phyloP scores from a whole-genome alignment of 2,113 vertebrate species.

The Melanostigma gelatinosum region DNA sequence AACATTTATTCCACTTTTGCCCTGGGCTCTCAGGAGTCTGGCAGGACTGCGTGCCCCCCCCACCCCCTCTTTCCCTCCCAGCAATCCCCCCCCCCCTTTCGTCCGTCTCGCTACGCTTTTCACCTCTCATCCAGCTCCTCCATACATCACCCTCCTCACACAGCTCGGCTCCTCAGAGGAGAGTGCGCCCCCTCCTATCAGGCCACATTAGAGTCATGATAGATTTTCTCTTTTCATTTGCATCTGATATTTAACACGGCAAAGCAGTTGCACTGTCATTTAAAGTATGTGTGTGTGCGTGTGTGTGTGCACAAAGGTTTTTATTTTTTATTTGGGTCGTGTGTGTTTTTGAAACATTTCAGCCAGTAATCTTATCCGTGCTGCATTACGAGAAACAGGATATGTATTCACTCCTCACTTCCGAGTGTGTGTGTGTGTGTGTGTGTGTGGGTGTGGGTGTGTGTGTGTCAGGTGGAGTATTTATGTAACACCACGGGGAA shows the following conservation, averaged over 20 bases:
- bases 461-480: slow-evolving; percentile 41
- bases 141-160: slow-evolving; percentile 92
- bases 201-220: slow-evolving; percentile 95
- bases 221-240: slow-evolving; percentile 99
- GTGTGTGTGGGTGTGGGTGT: neutral
- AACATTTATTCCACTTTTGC: slow-evolving; percentile 99
- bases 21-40: slow-evolving; percentile 92
- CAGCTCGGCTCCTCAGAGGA: slow-evolving; percentile 81
- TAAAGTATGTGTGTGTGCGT: slow-evolving; percentile 32
- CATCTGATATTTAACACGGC: slow-evolving; percentile 93
- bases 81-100: slow-evolving; percentile 76
- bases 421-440: neutral
- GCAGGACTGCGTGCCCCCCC: slow-evolving; percentile 81
- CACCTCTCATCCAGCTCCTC: slow-evolving; percentile 92
- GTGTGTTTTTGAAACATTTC: slow-evolving; percentile 36
- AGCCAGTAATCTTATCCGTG: slow-evolving; percentile 62
- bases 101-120: slow-evolving; percentile 93
- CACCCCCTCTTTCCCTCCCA: slow-evolving; percentile 46
- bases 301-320: neutral
- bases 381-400: slow-evolving; percentile 65
- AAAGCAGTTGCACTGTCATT: slow-evolving; percentile 76
- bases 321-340: neutral
- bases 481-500: slow-evolving; percentile 45
- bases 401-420: slow-evolving; percentile 45
- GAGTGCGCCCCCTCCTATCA: slow-evolving; percentile 85